Percentiles rank a stretch among this genome's conserved stretches.
These are phyloP conservation scores for Eulemur rufifrons DNA, from an alignment of 2,113 vertebrate genomes.

Conservation along the genomic window DNA sequence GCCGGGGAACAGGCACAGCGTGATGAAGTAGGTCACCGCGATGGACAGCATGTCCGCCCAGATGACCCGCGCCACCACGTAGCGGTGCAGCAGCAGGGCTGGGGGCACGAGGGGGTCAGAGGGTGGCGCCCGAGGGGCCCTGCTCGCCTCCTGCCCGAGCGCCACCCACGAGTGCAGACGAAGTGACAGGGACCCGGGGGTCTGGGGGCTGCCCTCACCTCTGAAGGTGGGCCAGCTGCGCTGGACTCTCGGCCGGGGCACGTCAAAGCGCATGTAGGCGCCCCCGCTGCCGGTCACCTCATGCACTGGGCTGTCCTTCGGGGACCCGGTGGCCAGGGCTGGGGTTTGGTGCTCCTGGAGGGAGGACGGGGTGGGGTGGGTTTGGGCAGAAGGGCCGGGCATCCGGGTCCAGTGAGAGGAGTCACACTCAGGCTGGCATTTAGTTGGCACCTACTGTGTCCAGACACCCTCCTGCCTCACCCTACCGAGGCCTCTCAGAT, in stretches of 20 bases:
- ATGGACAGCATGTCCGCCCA: constrained; percentile 99
- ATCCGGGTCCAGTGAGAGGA: background rate
- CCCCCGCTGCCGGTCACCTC: constrained; percentile 84
- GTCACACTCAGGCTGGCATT: background rate
- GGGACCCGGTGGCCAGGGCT: constrained; percentile 64
- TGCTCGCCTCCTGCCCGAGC: constrained; percentile 80
- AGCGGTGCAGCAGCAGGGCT: constrained; percentile 97
- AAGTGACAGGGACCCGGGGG: too few relatives aligned
- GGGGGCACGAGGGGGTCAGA: background rate
- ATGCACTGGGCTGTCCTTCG: constrained; percentile 81
- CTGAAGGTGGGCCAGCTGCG: constrained; percentile 93
- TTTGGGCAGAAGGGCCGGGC: too few relatives aligned
- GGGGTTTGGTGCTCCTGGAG: constrained; percentile 86
- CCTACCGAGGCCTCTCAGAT: background rate
- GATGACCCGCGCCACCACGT: constrained; percentile 94
- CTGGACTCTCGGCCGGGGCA: constrained; percentile 88
- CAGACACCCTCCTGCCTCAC: too few relatives aligned
- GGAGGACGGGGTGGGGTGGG: fast-evolving
- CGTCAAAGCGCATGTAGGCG: constrained; percentile 92
- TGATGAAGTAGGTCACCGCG: constrained; percentile 97
- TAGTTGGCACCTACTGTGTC: background rate
- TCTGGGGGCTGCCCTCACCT: constrained; percentile 80
- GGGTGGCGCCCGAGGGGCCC: background rate
- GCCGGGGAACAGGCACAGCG: constrained; percentile 96
- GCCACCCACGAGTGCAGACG: background rate